Base-by-base conservation (phyloP, 2,797 vertebrate genomes). In the Enteromius thamalakanensis region DNA sequence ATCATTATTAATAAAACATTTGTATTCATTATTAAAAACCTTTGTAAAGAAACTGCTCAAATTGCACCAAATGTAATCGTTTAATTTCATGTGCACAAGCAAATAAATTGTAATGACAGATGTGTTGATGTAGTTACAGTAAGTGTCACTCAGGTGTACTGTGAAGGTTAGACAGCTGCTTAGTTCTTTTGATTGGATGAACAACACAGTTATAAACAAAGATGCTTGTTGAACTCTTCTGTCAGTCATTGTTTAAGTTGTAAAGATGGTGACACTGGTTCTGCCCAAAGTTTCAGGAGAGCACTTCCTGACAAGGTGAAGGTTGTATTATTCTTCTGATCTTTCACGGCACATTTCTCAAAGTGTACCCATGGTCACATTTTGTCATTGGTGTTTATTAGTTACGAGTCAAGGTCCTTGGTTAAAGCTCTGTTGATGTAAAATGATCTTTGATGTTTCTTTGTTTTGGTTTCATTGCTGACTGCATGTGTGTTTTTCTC, bases 391-490 rank as follows among this genome's bases (percentile, higher is more conserved):
- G 21, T 79, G 71, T 74, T 79, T 83, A 74, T 58, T 79, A 70
- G 64, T 64, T 71, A 77, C 9, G 19, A 47, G 70, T 74, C 62
- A 26, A 83, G 34, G 68, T 49, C 81, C 53, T 21, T 21, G 60
- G 67, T 32, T 65, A 23, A 70, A 78, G 29, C 51, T 74, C 51
- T 70, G 62, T 37, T 79, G 47, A 79, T 75, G 65, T 80, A 23
- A 62, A 84, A 45, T 69, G 15, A 40, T 76, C 14, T 81, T 68
- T 86, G 77, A 80, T 79, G 65, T 42, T 19, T 75, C 51, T 65
- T 65, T 60, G 51, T 80, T 87, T 68, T 84, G 81, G 82, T 87
- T 93, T 94, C 93, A 90, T 40, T 76, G 72, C 72, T 86, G 67
- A 88, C 6, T 37, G 10, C 58, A 62, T 86, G 42, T 88, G 14